Evolutionary conservation across 2,888 invertebrate species (phyloP).

Genomic region (Drosophila merina): DNA sequence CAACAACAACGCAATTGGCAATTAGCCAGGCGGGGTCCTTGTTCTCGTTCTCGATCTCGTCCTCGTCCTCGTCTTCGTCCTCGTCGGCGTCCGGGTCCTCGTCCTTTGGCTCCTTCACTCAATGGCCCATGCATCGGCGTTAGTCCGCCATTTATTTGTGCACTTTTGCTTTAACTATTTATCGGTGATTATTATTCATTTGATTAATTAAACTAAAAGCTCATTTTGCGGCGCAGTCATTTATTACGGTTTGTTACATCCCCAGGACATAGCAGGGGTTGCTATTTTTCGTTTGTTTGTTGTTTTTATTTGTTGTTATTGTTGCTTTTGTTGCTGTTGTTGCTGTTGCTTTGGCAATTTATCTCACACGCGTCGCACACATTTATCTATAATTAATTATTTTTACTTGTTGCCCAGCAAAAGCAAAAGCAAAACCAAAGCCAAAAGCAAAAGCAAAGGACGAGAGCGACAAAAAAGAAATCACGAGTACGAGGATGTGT

Average conservation of each 20-base stretch:
- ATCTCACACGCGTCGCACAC: conserved; percentile 56
- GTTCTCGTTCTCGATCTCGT: conserved; percentile 8
- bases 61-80: conserved; percentile 1
- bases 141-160: conserved; percentile 43
- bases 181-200: conserved; percentile 65
- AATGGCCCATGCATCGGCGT: conserved; percentile 57
- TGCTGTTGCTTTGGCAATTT: conserved; percentile 32
- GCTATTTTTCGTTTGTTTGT: not conserved
- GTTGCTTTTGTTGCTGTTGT: conserved; percentile 13
- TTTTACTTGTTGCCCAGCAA: conserved; percentile 49
- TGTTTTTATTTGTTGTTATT: conserved; percentile 21
- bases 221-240: conserved; percentile 75
- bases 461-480: conserved; percentile 38
- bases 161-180: conserved; percentile 34
- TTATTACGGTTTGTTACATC: conserved; percentile 47
- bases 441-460: conserved; percentile 9
- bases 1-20: conserved; percentile 34
- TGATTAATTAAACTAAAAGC: conserved; percentile 79
- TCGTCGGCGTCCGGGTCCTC: conserved; percentile 1
- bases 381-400: conserved; percentile 75
- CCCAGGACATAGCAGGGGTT: conserved; percentile 14
- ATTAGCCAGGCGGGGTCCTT: conserved; percentile 3
- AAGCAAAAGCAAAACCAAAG: not conserved
- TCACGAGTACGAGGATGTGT: conserved; percentile 14
- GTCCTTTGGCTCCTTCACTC: conserved; percentile 27